Evolutionary conservation across 1,140 invertebrate genomes (phyloP).

Genomic region (Thaumatotibia leucotreta): DNA sequence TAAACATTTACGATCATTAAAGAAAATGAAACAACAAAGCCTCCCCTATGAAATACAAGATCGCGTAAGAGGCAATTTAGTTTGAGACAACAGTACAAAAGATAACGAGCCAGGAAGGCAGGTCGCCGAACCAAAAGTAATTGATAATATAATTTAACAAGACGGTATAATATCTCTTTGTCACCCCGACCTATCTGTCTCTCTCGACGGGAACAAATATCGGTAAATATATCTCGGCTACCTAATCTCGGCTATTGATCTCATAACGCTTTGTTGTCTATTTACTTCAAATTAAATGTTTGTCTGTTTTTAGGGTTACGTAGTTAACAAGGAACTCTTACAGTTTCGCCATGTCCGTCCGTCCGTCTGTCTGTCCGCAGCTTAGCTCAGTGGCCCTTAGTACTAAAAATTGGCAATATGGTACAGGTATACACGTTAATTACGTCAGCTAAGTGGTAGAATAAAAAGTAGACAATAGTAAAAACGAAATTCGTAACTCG

Average conservation of each 20-base stretch:
- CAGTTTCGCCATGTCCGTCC: too few species aligned
- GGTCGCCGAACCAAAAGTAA: slow-evolving; percentile 42
- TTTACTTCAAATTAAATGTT: background rate
- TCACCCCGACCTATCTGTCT: slow-evolving; percentile 53
- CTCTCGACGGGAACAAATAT: slow-evolving; percentile 63
- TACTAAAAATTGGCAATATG: too few species aligned
- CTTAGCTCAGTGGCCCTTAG: too few species aligned
- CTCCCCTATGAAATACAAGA: background rate
- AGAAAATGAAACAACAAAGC: background rate
- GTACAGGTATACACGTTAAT: too few species aligned
- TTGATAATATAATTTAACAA: slow-evolving; percentile 68
- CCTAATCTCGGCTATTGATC: slow-evolving; percentile 46
- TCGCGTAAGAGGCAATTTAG: slow-evolving; percentile 11
- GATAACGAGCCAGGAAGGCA: slow-evolving; percentile 27
- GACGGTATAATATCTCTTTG: slow-evolving; percentile 62
- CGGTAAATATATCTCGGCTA: slow-evolving; percentile 48
- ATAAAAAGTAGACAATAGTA: too few species aligned
- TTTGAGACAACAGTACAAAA: slow-evolving; percentile 26
- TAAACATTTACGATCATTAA: background rate
- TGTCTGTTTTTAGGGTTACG: too few species aligned
- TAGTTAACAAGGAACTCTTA: too few species aligned
- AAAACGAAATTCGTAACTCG: too few species aligned
- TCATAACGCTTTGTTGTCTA: slow-evolving; percentile 27
- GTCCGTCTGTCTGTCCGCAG: too few species aligned
- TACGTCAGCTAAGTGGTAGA: too few species aligned